Evolutionary conservation across 2,113 vertebrate genomes (phyloP), one percentile per base, ranked within the genome.

Genomic region (Podarcis muralis): DNA sequence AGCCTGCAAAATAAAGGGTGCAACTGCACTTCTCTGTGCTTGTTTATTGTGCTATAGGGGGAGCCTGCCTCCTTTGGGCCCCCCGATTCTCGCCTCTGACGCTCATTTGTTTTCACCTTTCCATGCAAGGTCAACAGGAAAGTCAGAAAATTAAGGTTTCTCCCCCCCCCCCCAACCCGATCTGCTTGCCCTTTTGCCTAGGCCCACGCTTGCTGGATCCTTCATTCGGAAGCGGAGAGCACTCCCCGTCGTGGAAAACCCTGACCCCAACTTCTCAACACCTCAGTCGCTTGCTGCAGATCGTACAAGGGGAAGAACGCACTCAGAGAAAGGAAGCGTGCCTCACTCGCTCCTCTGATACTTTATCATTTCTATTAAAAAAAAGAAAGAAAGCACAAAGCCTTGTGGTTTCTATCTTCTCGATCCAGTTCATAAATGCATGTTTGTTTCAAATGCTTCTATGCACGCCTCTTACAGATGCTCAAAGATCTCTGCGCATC

Each of bases 291-390:
- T 32, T 0, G 0, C 62, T 2, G 4, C 40, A 23, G 3, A 0
- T 0, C 40, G 35, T 40, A 16, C 20, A 0, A 0, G 68, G 83
- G 86, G 87, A 83, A 92, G 62, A 15, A 66, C 87, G 6, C 23
- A 81, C 0, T 30, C 59, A 1, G 5, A 90, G 77, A 35, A 75
- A 43, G 25, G 30, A 94, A 0, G 0, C 32, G 86, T 92, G 92
- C 93, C 84, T 92, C 90, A 87, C 69, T 84, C 71, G 89, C 2
- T 84, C 65, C 75, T 76, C 37, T 71, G 62, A 87, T 81, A 87
- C 25, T 81, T 92, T 1, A 80, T 87, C 77, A 43, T 72, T 87
- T 30, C 27, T 68, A 79, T 88, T n/a, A n/a, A n/a, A 83, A 93
- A 89, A 90, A 90, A 9, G 48, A 48, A 48, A 48, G 48, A 57